A percentile compares a stretch with the other conserved stretches of the same genome.
These are phyloP conservation scores for Ophion slaviceki DNA, from an alignment of 2,888 invertebrate species.

Conservation along the genomic window DNA sequence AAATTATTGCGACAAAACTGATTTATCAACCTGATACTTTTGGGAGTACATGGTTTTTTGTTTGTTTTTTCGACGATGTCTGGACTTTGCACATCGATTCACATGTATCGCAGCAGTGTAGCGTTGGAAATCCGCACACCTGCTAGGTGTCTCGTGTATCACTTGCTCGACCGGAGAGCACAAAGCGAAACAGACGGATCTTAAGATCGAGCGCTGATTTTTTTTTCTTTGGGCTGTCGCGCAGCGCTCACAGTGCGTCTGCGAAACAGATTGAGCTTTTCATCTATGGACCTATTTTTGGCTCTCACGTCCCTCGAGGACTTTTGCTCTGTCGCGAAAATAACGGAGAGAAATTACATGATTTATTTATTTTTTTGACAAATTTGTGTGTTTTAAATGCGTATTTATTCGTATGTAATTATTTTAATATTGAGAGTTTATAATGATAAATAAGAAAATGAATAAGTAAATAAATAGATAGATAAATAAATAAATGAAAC, in stretches of 20 bases:
- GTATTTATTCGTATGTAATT: slow-evolving; percentile 37
- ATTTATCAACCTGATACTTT: no score
- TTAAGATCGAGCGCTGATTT: neutral
- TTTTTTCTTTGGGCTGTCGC: neutral
- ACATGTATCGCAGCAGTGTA: neutral
- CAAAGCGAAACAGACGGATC: slow-evolving; percentile 24
- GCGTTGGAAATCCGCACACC: slow-evolving; percentile 49
- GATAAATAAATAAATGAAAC: no score
- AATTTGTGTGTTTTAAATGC: neutral
- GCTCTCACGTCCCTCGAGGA: neutral
- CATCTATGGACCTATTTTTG: neutral
- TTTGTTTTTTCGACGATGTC: neutral
- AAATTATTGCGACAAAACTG: no score
- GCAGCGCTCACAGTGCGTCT: neutral
- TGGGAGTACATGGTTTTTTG: neutral
- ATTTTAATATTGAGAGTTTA: no score
- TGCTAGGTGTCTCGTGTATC: slow-evolving; percentile 51
- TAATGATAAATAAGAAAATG: no score
- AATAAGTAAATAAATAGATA: no score
- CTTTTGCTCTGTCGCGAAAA: neutral
- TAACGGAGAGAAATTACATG: neutral
- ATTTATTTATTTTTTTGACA: slow-evolving; percentile 8
- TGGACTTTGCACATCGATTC: neutral
- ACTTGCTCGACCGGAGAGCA: slow-evolving; percentile 40
- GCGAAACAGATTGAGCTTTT: neutral